phyloP scores from a whole-genome alignment of 2,113 vertebrate genomes.

The Apteryx mantelli region DNA sequence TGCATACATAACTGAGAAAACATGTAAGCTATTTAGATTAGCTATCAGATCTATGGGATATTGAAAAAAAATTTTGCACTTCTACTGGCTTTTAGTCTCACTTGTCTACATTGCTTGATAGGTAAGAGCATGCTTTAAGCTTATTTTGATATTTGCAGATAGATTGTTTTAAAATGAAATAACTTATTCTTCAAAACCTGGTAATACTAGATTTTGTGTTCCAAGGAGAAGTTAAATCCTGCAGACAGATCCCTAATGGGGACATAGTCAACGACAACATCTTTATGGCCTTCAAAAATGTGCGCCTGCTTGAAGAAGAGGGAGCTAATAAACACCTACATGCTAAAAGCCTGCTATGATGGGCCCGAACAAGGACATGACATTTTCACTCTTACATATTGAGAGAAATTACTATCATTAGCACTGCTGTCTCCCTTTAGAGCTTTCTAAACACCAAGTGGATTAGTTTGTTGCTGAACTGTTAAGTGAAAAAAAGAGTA shows the following conservation, averaged over 20 bases:
- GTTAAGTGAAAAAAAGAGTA: background rate
- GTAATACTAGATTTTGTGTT: background rate
- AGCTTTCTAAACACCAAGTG: background rate
- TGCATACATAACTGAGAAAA: background rate
- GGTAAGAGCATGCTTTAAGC: background rate
- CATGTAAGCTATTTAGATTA: background rate
- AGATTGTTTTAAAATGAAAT: background rate
- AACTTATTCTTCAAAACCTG: background rate
- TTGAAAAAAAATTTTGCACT: background rate
- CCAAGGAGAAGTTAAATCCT: background rate
- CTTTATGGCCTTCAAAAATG: background rate
- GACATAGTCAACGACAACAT: background rate
- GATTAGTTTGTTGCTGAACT: background rate
- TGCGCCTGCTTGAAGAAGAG: background rate
- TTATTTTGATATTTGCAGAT: background rate
- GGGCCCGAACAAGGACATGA: background rate
- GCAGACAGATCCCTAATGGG: background rate
- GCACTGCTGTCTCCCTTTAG: background rate
- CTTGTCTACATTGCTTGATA: background rate
- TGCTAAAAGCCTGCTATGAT: background rate
- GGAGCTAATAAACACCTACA: background rate
- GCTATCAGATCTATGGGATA: background rate
- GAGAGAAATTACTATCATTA: background rate
- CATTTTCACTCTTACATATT: rapidly evolving
- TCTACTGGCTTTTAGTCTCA: background rate